A percentile compares a stretch with the other conserved stretches of the same genome.
Evolutionary conservation across 2,113 vertebrate species (phyloP).

Genomic region (Carassius carassius): DNA sequence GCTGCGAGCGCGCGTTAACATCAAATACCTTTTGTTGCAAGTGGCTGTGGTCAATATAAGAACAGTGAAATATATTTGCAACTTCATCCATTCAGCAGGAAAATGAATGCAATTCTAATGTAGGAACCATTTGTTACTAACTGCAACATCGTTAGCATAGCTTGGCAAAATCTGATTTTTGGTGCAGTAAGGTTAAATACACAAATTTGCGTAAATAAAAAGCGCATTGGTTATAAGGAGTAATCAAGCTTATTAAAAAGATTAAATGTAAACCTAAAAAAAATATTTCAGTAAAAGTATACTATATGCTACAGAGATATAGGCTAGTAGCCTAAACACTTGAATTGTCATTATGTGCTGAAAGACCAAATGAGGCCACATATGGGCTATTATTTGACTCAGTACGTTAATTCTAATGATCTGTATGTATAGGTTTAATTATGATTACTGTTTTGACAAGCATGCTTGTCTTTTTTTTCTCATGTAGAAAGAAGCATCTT

Average conservation of each 20-base stretch:
- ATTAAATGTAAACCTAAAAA: not conserved
- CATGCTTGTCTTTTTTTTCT: not conserved
- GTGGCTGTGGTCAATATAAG: conserved; percentile 18
- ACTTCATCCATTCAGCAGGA: not conserved
- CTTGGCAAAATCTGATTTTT: not conserved
- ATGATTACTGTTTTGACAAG: not conserved
- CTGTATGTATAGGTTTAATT: not conserved
- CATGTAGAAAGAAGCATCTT: too few relatives aligned
- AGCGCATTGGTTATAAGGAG: not conserved
- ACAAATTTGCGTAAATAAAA: not conserved
- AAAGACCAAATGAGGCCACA: not conserved
- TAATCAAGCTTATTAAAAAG: not conserved
- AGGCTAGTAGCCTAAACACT: too few relatives aligned
- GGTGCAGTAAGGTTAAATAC: not conserved
- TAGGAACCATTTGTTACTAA: not conserved
- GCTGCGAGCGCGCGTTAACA: conserved; percentile 56
- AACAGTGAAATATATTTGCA: conserved; percentile 11
- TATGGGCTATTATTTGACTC: not conserved
- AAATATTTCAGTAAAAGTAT: not conserved
- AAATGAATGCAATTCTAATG: not conserved
- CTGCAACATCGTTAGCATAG: not conserved
- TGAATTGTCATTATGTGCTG: not conserved
- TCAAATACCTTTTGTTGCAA: conserved; percentile 46
- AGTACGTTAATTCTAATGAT: not conserved
- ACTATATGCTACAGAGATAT: too few relatives aligned